Evolutionary conservation across 1,140 invertebrate genomes (phyloP).

Genomic region (Psilanteris sp.): DNA sequence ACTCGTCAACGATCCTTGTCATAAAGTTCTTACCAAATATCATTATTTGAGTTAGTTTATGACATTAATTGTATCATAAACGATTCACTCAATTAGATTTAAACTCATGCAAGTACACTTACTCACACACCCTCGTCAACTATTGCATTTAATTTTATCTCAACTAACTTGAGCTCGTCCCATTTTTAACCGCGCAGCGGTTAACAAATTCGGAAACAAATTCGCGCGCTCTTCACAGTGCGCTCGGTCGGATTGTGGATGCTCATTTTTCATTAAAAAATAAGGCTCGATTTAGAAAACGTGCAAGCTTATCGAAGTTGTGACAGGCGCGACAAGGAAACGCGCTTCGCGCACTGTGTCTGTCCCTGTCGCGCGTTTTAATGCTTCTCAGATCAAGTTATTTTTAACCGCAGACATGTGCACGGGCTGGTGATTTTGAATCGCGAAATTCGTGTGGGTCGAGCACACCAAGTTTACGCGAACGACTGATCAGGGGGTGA

Average conservation of each 20-base stretch:
- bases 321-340: slow-evolving; percentile 21
- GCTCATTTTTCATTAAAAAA: slow-evolving; percentile 44
- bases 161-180: slow-evolving; percentile 9
- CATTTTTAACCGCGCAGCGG: background rate
- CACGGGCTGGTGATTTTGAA: slow-evolving; percentile 14
- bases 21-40: no score
- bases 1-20: no score
- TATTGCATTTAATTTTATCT: slow-evolving; percentile 20
- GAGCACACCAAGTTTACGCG: slow-evolving; percentile 7
- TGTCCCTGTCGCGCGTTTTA: slow-evolving; percentile 15
- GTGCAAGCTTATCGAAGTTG: background rate
- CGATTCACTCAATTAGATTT: no score
- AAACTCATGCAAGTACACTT: background rate
- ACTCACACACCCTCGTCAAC: background rate
- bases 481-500: no score
- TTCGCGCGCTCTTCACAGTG: background rate
- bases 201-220: slow-evolving; percentile 4
- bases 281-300: slow-evolving; percentile 43
- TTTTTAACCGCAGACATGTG: slow-evolving; percentile 45
- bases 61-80: no score
- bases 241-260: no score
- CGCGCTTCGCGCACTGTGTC: background rate
- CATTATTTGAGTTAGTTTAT: no score
- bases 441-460: slow-evolving; percentile 5
- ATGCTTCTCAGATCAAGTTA: slow-evolving; percentile 22